Percentiles rank a stretch among this genome's conserved stretches.
Conservation (phyloP, 1,140 invertebrate species). For the Archegozetes longisetosus region DNA sequence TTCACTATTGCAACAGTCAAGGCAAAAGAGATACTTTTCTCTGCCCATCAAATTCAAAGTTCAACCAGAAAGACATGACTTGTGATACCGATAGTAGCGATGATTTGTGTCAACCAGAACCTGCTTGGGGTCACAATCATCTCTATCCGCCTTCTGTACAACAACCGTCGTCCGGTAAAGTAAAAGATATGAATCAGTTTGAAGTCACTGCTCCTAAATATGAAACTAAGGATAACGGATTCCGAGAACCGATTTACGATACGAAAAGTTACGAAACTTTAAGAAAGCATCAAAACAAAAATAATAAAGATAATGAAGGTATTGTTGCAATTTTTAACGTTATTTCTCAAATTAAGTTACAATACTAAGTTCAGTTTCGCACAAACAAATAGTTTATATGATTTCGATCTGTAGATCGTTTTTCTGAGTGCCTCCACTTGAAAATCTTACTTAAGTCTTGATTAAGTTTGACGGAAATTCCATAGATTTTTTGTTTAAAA, state of each 20-base stretch:
- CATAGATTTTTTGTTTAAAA: no score
- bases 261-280: no score
- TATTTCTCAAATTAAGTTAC: no score
- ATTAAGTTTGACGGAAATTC: no score
- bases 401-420: no score
- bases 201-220: neutral
- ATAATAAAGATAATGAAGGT: no score
- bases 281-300: no score
- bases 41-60: slow-evolving; percentile 19
- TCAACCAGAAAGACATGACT: slow-evolving; percentile 22
- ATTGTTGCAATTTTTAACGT: no score
- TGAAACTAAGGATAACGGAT: neutral
- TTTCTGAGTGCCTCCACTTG: no score
- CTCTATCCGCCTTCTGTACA: neutral
- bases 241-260: neutral
- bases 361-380: no score
- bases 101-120: neutral
- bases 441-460: no score
- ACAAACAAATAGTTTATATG: no score
- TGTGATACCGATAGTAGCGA: slow-evolving; percentile 16
- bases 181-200: neutral
- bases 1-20: slow-evolving; percentile 22
- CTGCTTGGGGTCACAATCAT: neutral
- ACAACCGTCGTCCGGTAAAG: neutral
- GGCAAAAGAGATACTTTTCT: slow-evolving; percentile 20